A percentile compares a stretch with the other conserved stretches of the same genome.
phyloP scores from a whole-genome alignment of 1,140 invertebrate genomes.

The Brachionus rotundiformis region DNA sequence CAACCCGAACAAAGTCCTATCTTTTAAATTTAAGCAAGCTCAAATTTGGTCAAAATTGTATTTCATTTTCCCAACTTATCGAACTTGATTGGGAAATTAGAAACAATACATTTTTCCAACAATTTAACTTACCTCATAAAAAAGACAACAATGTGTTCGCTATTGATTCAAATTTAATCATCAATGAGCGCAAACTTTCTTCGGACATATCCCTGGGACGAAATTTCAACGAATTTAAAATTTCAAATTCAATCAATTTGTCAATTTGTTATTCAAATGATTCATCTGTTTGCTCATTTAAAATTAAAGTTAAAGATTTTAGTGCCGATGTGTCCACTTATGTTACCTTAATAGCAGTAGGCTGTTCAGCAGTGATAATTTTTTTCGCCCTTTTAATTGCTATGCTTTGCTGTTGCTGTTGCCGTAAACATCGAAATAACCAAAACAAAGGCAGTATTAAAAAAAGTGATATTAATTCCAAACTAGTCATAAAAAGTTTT shows the following conservation, averaged over 20 bases:
- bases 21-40: slow-evolving; percentile 23
- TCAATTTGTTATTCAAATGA: slow-evolving; percentile 50
- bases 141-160: not conserved
- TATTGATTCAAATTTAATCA: slow-evolving; percentile 25
- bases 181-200: not conserved
- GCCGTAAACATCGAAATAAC: not conserved
- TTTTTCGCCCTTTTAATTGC: slow-evolving; percentile 12
- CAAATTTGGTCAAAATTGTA: slow-evolving; percentile 51
- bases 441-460: slow-evolving; percentile 10
- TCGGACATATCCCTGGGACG: not conserved
- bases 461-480: slow-evolving; percentile 29
- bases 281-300: slow-evolving; percentile 31
- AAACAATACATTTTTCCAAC: slow-evolving; percentile 23
- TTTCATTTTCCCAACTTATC: slow-evolving; percentile 37
- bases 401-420: slow-evolving; percentile 49
- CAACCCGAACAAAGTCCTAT: slow-evolving; percentile 10
- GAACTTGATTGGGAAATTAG: slow-evolving; percentile 35
- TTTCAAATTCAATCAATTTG: slow-evolving; percentile 3
- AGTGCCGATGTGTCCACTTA: slow-evolving; percentile 44
- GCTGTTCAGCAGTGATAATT: slow-evolving; percentile 40
- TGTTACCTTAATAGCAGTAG: slow-evolving; percentile 36
- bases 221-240: slow-evolving; percentile 46
- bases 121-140: not conserved
- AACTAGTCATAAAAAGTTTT: slow-evolving; percentile 50
- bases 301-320: slow-evolving; percentile 35